Evolutionary conservation across 2,113 vertebrate species (phyloP).

Genomic region (Ia io): DNA sequence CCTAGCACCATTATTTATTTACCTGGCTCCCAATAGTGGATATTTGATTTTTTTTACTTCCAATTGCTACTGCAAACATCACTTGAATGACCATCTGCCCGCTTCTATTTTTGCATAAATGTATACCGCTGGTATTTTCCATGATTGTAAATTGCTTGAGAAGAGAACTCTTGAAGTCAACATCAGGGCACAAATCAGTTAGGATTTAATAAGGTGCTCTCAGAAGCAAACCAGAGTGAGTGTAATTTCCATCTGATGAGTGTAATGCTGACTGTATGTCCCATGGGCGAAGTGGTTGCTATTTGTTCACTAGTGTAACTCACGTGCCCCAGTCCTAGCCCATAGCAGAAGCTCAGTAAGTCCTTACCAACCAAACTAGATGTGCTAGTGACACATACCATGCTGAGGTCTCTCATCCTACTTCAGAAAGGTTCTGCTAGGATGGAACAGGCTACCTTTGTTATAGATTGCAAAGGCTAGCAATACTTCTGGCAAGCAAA

Average conservation of each 20-base stretch:
- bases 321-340: fast-evolving
- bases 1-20: neutral
- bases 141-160: neutral
- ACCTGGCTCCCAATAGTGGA: fast-evolving
- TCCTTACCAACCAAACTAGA: neutral
- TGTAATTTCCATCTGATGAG: neutral
- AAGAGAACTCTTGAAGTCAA: neutral
- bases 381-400: fast-evolving
- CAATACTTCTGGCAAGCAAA: neutral
- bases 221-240: neutral
- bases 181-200: neutral
- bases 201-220: neutral
- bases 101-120: neutral
- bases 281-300: fast-evolving
- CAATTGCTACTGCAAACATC: neutral
- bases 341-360: neutral
- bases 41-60: neutral
- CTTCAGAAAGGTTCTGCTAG: neutral
- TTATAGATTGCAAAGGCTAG: neutral
- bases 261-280: neutral
- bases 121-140: neutral
- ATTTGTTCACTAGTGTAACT: too few relatives aligned
- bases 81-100: neutral
- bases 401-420: neutral
- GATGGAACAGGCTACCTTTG: neutral